Conservation (phyloP, 2,888 invertebrate species). For the Sarcophaga subvicina region DNA sequence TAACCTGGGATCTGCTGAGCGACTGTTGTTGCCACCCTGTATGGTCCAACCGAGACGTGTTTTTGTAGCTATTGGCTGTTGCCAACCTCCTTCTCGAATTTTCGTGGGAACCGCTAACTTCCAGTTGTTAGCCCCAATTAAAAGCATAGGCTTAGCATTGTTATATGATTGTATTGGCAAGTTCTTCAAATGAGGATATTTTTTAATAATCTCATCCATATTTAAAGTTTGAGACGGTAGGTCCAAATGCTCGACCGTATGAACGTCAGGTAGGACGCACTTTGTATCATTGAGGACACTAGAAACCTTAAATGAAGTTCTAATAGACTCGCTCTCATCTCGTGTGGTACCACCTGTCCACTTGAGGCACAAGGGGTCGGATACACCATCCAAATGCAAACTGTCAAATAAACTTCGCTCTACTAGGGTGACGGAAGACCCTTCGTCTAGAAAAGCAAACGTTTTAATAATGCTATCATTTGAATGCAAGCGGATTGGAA, state of each 20-base stretch:
- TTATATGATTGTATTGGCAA: background rate
- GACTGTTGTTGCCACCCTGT: background rate
- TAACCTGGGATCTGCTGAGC: background rate
- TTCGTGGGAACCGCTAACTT: background rate
- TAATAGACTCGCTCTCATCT: conserved; percentile 15
- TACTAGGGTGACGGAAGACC: no score
- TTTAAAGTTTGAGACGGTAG: conserved; percentile 26
- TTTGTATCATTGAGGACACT: background rate
- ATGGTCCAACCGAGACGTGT: background rate
- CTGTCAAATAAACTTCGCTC: conserved; percentile 27
- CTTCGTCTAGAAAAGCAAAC: no score
- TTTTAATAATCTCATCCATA: background rate
- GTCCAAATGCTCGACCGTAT: conserved; percentile 24
- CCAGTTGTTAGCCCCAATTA: background rate
- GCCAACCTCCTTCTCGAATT: conserved; percentile 21
- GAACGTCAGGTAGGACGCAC: conserved; percentile 19
- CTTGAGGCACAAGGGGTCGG: conserved; percentile 27
- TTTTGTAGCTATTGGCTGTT: background rate
- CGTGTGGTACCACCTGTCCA: conserved; percentile 44
- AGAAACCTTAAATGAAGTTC: conserved; percentile 24
- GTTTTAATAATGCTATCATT: no score
- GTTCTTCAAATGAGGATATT: conserved; percentile 4
- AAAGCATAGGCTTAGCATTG: background rate
- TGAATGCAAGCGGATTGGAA: no score
- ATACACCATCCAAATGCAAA: conserved; percentile 38